Evolutionary conservation across 2,797 vertebrate genomes (phyloP), one percentile per base, ranked within the genome.

Genomic region (Myripristis jacobus): DNA sequence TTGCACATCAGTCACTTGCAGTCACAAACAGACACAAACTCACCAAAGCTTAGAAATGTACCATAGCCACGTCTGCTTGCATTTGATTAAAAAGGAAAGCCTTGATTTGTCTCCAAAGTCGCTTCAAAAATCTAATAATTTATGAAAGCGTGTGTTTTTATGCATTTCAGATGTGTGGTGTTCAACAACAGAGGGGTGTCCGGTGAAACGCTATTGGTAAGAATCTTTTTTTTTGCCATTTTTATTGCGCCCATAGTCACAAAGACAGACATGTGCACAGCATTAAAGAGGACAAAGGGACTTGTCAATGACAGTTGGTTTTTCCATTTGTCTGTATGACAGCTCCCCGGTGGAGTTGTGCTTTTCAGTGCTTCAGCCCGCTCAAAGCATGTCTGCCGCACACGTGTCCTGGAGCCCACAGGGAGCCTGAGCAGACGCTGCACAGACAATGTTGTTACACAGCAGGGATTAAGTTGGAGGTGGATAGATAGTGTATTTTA

Each of bases 111-210:
- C n/a, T 6, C 3, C 4, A 18, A 47, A 47, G 9, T 44, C 43
- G 15, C 46, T 10, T 51, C 7, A 8, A 10, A 55, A 53, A 5
- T 16, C 13, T 38, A 15, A 53, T 47, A 1, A 64, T 43, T 48
- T 9, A 24, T 8, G 4, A 15, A 1, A 19, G 1, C 51, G 0
- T 24, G 5, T 70, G 29, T 51, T 80, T 31, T 75, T 81, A 38
- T 90, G 24, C 77, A 74, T 96, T 97, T 90, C 91, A 99, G 96
- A 88, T 98, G 96, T 55, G 95, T 96, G 80, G 96, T 98, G 51
- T 98, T 99, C 91, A 98, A 99, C 93, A 98, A 99, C 89, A 95
- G 97, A 87, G 97, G 97, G 47, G 94, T 98, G 69, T 95, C 96
- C 12, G 97, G 97, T n/a, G 97, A 98, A 89, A 95, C 94, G 22